Conservation (phyloP, 2,797 vertebrate species). For the Buphagus erythrorhynchus region DNA sequence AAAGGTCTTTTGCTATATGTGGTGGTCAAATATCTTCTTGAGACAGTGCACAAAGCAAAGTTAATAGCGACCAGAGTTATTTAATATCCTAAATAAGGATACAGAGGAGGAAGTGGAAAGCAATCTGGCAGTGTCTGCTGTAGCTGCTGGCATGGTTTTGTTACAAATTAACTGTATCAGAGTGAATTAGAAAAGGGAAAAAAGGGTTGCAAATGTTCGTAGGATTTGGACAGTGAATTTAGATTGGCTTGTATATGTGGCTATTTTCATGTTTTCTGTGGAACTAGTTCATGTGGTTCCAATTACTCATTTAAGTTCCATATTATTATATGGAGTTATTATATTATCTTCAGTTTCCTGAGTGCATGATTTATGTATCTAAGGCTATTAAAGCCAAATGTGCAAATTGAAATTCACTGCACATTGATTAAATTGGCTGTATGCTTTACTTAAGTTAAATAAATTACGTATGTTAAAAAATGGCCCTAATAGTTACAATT, state of each 20-base stretch:
- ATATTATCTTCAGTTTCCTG: slow-evolving; percentile 12
- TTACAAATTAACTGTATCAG: slow-evolving; percentile 31
- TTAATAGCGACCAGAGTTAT: background rate
- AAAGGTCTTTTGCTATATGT: background rate
- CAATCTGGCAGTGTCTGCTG: slow-evolving; percentile 31
- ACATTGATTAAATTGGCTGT: slow-evolving; percentile 58
- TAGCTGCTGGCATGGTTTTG: slow-evolving; percentile 24
- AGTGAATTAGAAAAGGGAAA: slow-evolving; percentile 1
- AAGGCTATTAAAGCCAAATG: slow-evolving; percentile 24
- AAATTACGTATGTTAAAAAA: slow-evolving; percentile 47
- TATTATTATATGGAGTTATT: background rate
- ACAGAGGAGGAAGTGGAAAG: slow-evolving; percentile 45
- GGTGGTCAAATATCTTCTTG: background rate
- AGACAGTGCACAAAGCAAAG: background rate
- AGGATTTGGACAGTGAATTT: background rate
- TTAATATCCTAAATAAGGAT: slow-evolving; percentile 54
- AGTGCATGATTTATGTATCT: slow-evolving; percentile 23
- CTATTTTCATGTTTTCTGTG: background rate
- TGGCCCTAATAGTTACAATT: slow-evolving; percentile 54
- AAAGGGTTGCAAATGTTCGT: background rate
- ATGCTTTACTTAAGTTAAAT: slow-evolving; percentile 63
- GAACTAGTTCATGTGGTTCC: background rate
- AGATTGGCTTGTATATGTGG: background rate
- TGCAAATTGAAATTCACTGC: slow-evolving; percentile 8
- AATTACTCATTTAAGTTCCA: background rate